Evolutionary conservation across 2,888 invertebrate genomes (phyloP), one percentile per base, ranked within the genome.

Genomic region (Actias luna): DNA sequence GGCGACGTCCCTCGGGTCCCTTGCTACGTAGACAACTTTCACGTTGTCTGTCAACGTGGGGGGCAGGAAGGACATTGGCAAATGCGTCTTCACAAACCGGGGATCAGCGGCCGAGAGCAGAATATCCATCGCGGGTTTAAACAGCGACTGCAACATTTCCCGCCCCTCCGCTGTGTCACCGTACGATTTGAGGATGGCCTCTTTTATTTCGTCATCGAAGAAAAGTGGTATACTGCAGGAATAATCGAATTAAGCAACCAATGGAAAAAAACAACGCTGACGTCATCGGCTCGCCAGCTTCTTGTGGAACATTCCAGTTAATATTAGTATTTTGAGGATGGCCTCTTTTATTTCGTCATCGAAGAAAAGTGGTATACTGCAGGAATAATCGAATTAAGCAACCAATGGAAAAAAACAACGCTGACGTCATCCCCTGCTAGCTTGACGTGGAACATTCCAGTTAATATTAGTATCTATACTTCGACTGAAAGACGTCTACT

Each of bases 1-100:
- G 0, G 94, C 94, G 0, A 96, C 95, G 81, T 97, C 97, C 82
- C 96, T 95, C 0, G 97, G 96, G 85, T 97, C 96, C 63, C 97
- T 92, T 0, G 95, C 95, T 0, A 97, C 94, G 76, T 97, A 97
- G 60, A 97, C 93, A 0, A 75, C 86, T 94, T 95, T 74, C 58
- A 82, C 63, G 75, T 69, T 63, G 16, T 93, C 83, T 67, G 94
- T 77, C 7, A 94, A 80, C 72, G 91, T 88, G 0, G 93, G 93
- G 7, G 95, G 95, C 27, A 96, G 77, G 16, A 96, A 84, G 55
- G 94, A 94, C 59, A 96, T 93, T 0, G 96, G 96, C 65, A 96
- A 91, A 80, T 96, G 96, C 0, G 95, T 95, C 64, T 79, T 80
- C 52, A 79, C 64, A 59, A 78, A 80, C 5, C 83, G 75, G 7